These are phyloP conservation scores for Megaceryle alcyon DNA, from an alignment of 2,797 vertebrate genomes.

Conservation along the genomic window DNA sequence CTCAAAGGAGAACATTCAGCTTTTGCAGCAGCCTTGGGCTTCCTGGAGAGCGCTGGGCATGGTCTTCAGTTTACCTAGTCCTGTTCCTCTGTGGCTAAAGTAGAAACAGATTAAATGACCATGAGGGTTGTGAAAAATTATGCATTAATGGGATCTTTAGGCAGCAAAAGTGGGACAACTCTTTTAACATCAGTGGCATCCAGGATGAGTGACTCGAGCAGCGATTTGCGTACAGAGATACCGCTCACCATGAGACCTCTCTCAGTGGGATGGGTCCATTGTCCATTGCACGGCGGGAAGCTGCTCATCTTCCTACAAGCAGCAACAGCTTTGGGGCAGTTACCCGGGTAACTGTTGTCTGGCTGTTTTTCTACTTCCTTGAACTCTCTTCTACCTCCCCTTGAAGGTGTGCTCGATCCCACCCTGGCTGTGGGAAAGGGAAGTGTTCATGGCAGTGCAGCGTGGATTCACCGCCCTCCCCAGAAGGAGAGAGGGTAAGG, in stretches of 20 bases:
- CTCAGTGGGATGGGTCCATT: accelerated
- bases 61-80: neutral
- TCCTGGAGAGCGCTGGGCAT: neutral
- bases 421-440: neutral
- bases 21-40: accelerated
- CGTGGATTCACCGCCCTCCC: accelerated
- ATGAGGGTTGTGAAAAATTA: neutral
- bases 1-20: neutral
- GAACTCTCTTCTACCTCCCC: neutral
- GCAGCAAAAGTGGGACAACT: neutral
- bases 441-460: neutral
- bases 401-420: neutral
- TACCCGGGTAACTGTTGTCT: neutral
- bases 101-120: neutral
- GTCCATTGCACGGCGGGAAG: neutral
- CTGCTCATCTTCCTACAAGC: neutral
- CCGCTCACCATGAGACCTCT: neutral
- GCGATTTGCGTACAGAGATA: neutral
- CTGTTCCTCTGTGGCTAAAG: neutral
- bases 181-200: neutral
- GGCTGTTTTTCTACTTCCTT: neutral
- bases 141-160: neutral
- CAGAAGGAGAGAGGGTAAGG: neutral
- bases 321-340: neutral
- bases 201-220: neutral